Evolutionary conservation across 2,113 vertebrate genomes (phyloP).

Genomic region (Apaloderma vittatum): DNA sequence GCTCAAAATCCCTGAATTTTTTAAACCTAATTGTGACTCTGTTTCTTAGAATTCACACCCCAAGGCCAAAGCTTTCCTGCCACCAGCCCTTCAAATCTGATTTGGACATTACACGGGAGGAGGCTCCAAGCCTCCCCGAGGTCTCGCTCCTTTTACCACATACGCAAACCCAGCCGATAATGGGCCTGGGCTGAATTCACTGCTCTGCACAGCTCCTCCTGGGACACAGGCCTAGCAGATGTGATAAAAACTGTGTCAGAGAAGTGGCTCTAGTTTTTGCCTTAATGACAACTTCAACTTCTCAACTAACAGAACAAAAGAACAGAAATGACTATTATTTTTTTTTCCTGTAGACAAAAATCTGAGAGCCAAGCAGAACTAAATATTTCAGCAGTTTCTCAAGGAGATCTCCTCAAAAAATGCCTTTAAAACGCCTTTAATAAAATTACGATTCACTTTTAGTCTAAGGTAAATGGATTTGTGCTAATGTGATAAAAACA

Average conservation of each 20-base stretch:
- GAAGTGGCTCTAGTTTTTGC: constrained; percentile 82
- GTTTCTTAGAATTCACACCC: constrained; percentile 83
- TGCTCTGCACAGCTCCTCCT: constrained; percentile 77
- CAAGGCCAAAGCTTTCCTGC: constrained; percentile 85
- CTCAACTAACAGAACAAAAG: constrained; percentile 82
- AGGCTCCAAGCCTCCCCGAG: constrained; percentile 82
- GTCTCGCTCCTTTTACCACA: constrained; percentile 78
- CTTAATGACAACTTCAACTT: constrained; percentile 85
- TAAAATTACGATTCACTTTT: background rate
- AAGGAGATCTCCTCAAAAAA: constrained; percentile 38
- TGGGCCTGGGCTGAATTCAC: constrained; percentile 82
- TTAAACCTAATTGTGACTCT: constrained; percentile 85
- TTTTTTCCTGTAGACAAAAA: constrained; percentile 50
- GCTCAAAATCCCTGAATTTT: constrained; percentile 86
- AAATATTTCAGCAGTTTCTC: constrained; percentile 69
- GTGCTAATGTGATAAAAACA: background rate
- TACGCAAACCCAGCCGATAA: constrained; percentile 79
- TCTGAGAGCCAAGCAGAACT: constrained; percentile 54
- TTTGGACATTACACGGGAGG: constrained; percentile 83
- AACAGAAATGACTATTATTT: constrained; percentile 65
- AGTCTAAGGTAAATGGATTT: background rate
- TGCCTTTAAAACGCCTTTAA: background rate
- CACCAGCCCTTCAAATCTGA: constrained; percentile 83
- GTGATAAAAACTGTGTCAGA: constrained; percentile 83
- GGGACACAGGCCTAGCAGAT: constrained; percentile 84